Evolutionary conservation across 2,797 vertebrate species (phyloP), one percentile per base, ranked within the genome.

Genomic region (Mastacembelus armatus): DNA sequence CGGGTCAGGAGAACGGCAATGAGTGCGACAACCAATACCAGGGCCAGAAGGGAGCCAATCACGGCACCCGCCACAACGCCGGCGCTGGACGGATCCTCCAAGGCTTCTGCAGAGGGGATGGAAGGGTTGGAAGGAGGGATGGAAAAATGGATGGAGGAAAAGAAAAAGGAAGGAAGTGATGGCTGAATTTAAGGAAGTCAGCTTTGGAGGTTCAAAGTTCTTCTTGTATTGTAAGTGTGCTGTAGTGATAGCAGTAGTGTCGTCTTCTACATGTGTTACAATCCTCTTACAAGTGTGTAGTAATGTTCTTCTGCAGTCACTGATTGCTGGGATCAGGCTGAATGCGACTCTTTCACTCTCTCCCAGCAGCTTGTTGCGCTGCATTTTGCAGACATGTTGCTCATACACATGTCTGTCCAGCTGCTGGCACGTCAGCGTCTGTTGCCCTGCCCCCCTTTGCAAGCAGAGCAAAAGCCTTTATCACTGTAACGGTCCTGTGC

Each of bases 61-160:
- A 95, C 92, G 66, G 94, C 95, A 77, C 94, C 94, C 7, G 93
- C 95, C 89, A 96, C 88, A 2, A 94, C 89, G 35, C 95, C 95
- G 4, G 85, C 78, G 5, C 92, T 92, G 89, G 93, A 87, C 4
- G 89, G 86, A 48, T 92, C 89, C 87, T 86, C 90, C 60, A 85
- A 40, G 81, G 92, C 87, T 85, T 94, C 93, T 94, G 92, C 81
- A 92, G 86, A 89, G 72, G 79, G 85, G 83, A 72, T 78, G 87
- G 65, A 80, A 83, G 82, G 85, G 81, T 80, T 75, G 82, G 77
- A 85, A 86, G 78, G 66, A 76, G 70, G 84, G 81, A 18, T 79
- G 76, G 75, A 80, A 51, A 68, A 61, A 83, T 77, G 85, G 80
- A 74, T 75, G 77, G 84, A 82, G 74, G 85, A 77, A 69, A 74